Percentiles rank a stretch among this genome's conserved stretches.
Conservation (phyloP, 2,888 invertebrate genomes). For the Lathronympha strigana region DNA sequence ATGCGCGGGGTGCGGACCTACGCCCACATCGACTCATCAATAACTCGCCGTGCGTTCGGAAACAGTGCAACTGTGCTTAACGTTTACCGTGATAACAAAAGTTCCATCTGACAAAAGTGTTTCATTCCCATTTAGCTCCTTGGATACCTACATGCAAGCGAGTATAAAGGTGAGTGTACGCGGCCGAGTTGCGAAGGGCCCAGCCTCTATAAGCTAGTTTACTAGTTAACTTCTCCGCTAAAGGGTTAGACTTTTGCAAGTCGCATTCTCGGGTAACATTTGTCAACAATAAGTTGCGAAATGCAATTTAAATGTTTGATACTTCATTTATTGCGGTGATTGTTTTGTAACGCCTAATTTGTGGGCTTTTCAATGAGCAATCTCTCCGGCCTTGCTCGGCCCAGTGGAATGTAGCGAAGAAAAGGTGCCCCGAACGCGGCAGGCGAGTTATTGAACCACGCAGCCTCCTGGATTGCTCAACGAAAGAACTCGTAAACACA, state of each 20-base stretch:
- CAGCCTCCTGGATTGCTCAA: slow-evolving; percentile 32
- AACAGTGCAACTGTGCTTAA: slow-evolving; percentile 73
- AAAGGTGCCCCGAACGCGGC: slow-evolving; percentile 45
- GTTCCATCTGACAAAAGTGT: slow-evolving; percentile 32
- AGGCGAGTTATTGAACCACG: slow-evolving; percentile 36
- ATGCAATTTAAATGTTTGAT: slow-evolving; percentile 48
- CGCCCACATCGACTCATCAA: slow-evolving; percentile 49
- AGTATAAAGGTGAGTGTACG: slow-evolving; percentile 69
- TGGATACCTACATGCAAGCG: slow-evolving; percentile 65
- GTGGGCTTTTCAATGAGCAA: slow-evolving; percentile 46
- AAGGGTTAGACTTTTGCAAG: slow-evolving; percentile 73
- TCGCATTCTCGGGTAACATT: slow-evolving; percentile 69
- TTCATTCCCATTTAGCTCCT: slow-evolving; percentile 18
- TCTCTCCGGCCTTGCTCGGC: slow-evolving; percentile 49
- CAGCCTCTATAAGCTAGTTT: slow-evolving; percentile 58
- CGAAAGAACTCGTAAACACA: slow-evolving; percentile 13
- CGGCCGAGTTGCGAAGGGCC: slow-evolving; percentile 63
- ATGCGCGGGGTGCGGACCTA: slow-evolving; percentile 62
- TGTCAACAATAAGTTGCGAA: slow-evolving; percentile 70
- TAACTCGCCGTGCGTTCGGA: slow-evolving; percentile 66
- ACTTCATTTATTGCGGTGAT: slow-evolving; percentile 51
- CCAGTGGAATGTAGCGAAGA: slow-evolving; percentile 45
- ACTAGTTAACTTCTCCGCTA: slow-evolving; percentile 58
- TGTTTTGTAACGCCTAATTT: slow-evolving; percentile 52
- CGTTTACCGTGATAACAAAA: slow-evolving; percentile 42